Evolutionary conservation across 2,113 vertebrate genomes (phyloP).

Genomic region (Plestiodon gilberti): DNA sequence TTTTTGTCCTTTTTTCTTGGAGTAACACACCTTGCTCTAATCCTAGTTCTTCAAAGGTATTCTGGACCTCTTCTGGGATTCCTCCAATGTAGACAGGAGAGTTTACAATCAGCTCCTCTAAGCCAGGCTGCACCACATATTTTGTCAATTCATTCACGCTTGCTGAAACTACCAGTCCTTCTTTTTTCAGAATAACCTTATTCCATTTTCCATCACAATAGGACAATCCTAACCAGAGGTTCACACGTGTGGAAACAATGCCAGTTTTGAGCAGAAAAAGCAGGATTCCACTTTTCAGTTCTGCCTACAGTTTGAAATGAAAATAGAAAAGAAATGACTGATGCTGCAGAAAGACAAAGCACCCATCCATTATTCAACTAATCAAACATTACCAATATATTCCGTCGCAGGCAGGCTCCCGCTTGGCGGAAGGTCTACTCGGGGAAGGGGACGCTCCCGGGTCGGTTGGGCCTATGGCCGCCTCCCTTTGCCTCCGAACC

Average conservation of each 20-base stretch:
- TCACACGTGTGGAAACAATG: conserved; percentile 73
- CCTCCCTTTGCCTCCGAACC: too few species aligned
- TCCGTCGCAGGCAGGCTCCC: too few species aligned
- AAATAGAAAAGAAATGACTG: conserved; percentile 27
- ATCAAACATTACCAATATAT: background rate
- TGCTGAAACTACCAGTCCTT: conserved; percentile 71
- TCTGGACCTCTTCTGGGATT: conserved; percentile 76
- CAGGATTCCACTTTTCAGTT: conserved; percentile 85
- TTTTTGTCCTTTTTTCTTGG: too few species aligned
- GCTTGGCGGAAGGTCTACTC: too few species aligned
- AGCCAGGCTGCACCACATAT: conserved; percentile 25
- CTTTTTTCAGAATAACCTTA: conserved; percentile 77
- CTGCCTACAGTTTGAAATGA: conserved; percentile 75
- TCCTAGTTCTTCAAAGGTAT: conserved; percentile 67
- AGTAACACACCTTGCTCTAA: conserved; percentile 81
- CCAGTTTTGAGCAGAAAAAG: conserved; percentile 78
- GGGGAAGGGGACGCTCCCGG: too few species aligned
- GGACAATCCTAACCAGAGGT: conserved; percentile 84
- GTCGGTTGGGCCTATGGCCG: too few species aligned
- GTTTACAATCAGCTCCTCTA: conserved; percentile 73
- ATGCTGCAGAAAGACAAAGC: conserved; percentile 14
- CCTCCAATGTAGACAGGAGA: conserved; percentile 87
- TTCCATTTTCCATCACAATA: conserved; percentile 92
- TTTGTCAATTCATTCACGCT: conserved; percentile 79
- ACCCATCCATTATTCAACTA: background rate